These are phyloP conservation scores for Cossypha heuglini DNA, from an alignment of 2,797 vertebrate genomes.

Conservation along the genomic window DNA sequence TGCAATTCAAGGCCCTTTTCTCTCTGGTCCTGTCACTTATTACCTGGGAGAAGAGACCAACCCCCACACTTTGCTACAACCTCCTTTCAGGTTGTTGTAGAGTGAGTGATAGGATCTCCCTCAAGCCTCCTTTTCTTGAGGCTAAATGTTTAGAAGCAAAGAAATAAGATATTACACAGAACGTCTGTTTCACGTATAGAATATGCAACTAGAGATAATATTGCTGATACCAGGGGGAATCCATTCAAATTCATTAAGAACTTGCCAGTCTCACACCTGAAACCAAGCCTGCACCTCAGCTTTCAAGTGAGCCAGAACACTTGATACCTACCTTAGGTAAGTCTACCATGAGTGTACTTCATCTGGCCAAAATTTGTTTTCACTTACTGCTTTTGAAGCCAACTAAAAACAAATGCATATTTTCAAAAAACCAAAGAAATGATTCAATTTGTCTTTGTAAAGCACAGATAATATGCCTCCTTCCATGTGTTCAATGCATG, in stretches of 20 bases:
- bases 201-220: background rate
- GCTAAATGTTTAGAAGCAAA: background rate
- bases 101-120: background rate
- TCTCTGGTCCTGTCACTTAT: background rate
- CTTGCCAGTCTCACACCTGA: background rate
- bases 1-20: background rate
- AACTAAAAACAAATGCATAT: background rate
- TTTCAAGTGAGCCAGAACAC: background rate
- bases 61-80: background rate
- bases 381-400: background rate
- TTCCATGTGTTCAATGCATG: background rate
- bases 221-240: background rate
- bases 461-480: background rate
- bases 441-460: background rate
- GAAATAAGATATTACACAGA: background rate
- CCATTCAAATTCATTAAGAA: background rate
- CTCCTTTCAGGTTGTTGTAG: background rate
- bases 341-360: background rate
- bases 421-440: background rate
- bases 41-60: background rate
- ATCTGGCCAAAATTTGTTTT: background rate
- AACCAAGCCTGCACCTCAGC: background rate
- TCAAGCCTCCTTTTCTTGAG: fast-evolving
- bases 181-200: background rate
- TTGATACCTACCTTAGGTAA: background rate